These are phyloP conservation scores for Papilio aristodemus DNA, from an alignment of 1,140 invertebrate genomes.

Conservation along the genomic window DNA sequence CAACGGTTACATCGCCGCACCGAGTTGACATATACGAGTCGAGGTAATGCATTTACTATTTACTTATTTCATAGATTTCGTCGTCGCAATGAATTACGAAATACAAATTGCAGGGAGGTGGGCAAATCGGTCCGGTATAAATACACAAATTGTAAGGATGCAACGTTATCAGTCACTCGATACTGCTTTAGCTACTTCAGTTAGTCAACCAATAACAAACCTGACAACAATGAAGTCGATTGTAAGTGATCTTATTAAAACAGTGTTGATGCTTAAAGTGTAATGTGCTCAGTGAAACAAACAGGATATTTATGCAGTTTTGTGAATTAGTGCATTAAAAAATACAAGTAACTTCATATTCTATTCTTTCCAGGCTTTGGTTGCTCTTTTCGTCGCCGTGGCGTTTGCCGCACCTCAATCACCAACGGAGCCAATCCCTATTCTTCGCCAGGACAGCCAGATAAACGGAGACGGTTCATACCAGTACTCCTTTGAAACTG, in stretches of 20 bases:
- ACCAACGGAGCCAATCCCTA: constrained; percentile 64
- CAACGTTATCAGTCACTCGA: constrained; percentile 63
- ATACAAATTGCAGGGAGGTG: constrained; percentile 66
- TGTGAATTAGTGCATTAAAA: constrained; percentile 11
- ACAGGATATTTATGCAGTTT: not conserved
- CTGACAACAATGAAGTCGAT: constrained; percentile 67
- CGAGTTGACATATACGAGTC: constrained; percentile 66
- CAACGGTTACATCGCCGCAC: constrained; percentile 66
- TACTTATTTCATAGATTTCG: constrained; percentile 79
- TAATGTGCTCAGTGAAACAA: constrained; percentile 32
- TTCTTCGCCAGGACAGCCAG: constrained; percentile 70
- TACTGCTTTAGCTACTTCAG: constrained; percentile 47
- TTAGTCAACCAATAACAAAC: constrained; percentile 43
- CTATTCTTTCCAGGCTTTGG: constrained; percentile 59
- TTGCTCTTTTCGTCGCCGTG: constrained; percentile 57
- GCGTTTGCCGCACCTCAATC: constrained; percentile 64
- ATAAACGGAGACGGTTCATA: constrained; percentile 75
- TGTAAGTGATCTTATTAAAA: constrained; percentile 56
- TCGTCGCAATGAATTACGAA: constrained; percentile 68
- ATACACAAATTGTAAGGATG: constrained; percentile 69
- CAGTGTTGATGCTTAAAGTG: constrained; percentile 8
- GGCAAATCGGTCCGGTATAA: constrained; percentile 63
- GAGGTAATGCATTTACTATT: constrained; percentile 76
- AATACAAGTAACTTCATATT: constrained; percentile 31
- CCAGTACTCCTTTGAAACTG: constrained; percentile 81